Base-by-base conservation (phyloP, 1,140 invertebrate species). In the Plutomurus gul region DNA sequence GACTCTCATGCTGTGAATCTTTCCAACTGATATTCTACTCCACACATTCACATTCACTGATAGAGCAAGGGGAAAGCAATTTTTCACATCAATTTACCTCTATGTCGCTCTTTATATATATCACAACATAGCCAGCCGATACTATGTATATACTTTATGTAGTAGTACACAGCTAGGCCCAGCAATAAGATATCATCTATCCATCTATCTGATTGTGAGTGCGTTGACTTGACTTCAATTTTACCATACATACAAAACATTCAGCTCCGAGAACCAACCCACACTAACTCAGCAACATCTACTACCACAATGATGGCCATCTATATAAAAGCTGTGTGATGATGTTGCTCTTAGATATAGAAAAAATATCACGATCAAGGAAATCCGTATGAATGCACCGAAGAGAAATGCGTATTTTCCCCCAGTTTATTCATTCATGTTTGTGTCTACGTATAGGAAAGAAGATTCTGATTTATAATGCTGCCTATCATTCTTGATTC, bases 11-110 rank as follows among this genome's bases (percentile, higher is more conserved):
- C 56, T 65, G 75, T 33, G 75, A 76, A 76, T 37, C 75, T 18
- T 75, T 76, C 49, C 49, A 76, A 33, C 75, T 76, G 40, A 49
- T 47, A 75, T 75, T 20, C 33, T 11, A 18, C 40, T 75, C 30
- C 10, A 22, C 30, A 11, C 37, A 20, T 49, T 16, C 30, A n/a
- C 49, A 30, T 22, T 33, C 36, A 11, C 37, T 13, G 30, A 43
- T 27, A 60, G 49, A 47, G 46, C 37, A 43, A 75, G 30, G 18
- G 33, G 22, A 56, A 65, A 65, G 43, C 51, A 76, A 76, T 76
- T 76, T 76, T 76, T 76, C 75, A 76, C 75, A 51, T 65, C 75
- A 76, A 76, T 76, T 76, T 76, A 76, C 33, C 49, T 51, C 47
- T n/a, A 22, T 51, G 47, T 51, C 47, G 18, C 60, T 70, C 47